Percentiles rank a stretch among this genome's conserved stretches.
phyloP scores from a whole-genome alignment of 35 echinoderm and acorn worm species.

The Eucidaris tribuloides region DNA sequence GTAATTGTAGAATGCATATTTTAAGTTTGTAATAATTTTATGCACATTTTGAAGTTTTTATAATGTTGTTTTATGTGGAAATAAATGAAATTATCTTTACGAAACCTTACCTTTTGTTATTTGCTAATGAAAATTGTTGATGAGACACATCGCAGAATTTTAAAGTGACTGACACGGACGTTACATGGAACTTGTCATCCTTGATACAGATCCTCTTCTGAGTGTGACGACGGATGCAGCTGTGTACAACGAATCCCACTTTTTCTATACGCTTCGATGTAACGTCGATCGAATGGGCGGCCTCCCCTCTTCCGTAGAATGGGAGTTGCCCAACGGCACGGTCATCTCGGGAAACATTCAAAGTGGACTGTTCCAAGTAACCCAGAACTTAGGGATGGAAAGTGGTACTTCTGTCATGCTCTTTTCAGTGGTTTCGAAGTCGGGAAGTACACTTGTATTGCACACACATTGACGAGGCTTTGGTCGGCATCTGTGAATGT shows the following conservation, averaged over 20 bases:
- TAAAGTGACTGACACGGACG: background rate
- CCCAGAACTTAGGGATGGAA: background rate
- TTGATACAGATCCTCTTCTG: background rate
- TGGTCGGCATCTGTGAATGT: background rate
- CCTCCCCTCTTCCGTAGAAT: slow-evolving; percentile 3
- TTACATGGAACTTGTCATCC: background rate
- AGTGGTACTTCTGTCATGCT: background rate
- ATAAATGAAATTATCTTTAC: background rate
- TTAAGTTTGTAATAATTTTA: background rate
- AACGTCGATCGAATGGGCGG: background rate
- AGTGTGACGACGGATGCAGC: background rate
- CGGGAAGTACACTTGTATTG: background rate
- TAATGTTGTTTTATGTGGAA: background rate
- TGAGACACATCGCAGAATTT: background rate
- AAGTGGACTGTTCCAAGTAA: background rate
- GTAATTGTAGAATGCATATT: no score
- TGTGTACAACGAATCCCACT: background rate
- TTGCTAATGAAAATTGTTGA: background rate
- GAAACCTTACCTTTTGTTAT: background rate
- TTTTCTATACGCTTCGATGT: background rate
- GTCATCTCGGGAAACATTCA: background rate
- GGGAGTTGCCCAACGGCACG: background rate
- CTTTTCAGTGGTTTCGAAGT: background rate
- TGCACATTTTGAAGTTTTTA: background rate
- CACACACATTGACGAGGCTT: background rate